Conservation (phyloP, 2,797 vertebrate genomes). For the Pangasius sanitwongsei region DNA sequence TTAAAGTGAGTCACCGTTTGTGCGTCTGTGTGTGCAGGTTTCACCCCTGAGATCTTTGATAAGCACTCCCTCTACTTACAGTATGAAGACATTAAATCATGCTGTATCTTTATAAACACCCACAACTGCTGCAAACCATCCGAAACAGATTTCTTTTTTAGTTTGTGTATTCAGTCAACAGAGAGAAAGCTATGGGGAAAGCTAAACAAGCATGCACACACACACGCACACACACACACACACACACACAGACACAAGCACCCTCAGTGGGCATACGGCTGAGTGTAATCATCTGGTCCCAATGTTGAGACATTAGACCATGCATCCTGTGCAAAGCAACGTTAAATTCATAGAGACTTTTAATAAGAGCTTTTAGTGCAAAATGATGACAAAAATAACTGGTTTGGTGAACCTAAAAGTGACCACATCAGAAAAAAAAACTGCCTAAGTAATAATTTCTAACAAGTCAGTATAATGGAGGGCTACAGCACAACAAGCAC, state of each 20-base stretch:
- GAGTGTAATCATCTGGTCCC: background rate
- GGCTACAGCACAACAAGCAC: background rate
- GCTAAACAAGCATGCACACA: background rate
- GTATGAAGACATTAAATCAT: background rate
- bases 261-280: background rate
- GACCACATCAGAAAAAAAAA: background rate
- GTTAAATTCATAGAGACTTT: background rate
- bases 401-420: background rate
- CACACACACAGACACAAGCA: too few species aligned
- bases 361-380: background rate
- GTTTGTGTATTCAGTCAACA: background rate
- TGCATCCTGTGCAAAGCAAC: background rate
- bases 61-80: background rate
- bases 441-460: background rate
- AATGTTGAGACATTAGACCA: background rate
- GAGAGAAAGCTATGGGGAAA: background rate
- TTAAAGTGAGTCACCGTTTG: conserved; percentile 16
- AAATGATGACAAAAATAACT: background rate
- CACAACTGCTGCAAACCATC: background rate
- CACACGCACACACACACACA: background rate
- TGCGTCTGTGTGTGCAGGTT: background rate
- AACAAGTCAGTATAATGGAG: background rate
- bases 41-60: background rate
- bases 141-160: background rate
- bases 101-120: background rate